Evolutionary conservation across 2,888 invertebrate species (phyloP).

Genomic region (Drosophila infuscata): DNA sequence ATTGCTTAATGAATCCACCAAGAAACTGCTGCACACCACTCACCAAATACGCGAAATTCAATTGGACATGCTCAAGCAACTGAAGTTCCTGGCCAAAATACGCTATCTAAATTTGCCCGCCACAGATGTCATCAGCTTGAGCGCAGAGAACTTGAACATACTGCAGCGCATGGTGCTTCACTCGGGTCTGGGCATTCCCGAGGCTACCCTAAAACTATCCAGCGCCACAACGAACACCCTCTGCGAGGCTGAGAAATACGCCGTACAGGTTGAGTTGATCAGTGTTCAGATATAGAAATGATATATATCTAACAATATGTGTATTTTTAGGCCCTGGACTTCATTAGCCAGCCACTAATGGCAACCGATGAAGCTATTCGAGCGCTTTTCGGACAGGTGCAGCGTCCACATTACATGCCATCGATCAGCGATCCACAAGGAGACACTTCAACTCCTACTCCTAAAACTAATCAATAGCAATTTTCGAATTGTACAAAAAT

Average conservation of each 20-base stretch:
- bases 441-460: background rate
- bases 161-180: constrained; percentile 84
- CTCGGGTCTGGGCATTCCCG: constrained; percentile 84
- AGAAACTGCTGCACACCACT: constrained; percentile 80
- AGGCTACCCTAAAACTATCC: constrained; percentile 77
- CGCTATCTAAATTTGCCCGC: constrained; percentile 83
- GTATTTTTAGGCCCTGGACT: constrained; percentile 73
- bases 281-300: fast-evolving
- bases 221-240: constrained; percentile 79
- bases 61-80: constrained; percentile 83
- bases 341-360: constrained; percentile 83
- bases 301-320: background rate
- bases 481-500: background rate
- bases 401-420: constrained; percentile 68
- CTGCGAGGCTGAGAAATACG: constrained; percentile 83
- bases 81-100: constrained; percentile 84
- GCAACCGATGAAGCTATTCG: constrained; percentile 84
- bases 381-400: constrained; percentile 83
- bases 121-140: constrained; percentile 83
- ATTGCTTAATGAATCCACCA: constrained; percentile 83
- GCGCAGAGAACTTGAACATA: constrained; percentile 84
- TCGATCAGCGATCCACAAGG: constrained; percentile 9
- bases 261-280: constrained; percentile 73
- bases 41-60: constrained; percentile 85
- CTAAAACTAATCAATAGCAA: background rate